Evolutionary conservation across 2,113 vertebrate genomes (phyloP).

Genomic region (Calonectris borealis): DNA sequence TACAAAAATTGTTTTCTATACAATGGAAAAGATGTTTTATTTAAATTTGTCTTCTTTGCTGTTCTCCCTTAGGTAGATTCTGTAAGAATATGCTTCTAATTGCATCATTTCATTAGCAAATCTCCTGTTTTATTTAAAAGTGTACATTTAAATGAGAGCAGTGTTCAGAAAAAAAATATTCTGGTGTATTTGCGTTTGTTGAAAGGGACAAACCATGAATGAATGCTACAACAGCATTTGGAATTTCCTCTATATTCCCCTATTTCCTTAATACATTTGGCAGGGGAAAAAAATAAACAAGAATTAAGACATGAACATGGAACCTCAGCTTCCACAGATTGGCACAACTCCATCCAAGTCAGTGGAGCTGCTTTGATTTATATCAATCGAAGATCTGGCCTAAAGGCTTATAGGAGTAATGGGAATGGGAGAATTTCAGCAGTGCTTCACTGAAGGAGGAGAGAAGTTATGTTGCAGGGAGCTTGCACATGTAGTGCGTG

Average conservation of each 20-base stretch:
- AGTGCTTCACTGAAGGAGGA: neutral
- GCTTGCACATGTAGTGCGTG: neutral
- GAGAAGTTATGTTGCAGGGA: neutral
- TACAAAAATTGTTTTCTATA: neutral
- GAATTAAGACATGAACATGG: neutral
- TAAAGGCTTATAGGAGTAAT: neutral
- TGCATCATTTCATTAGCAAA: neutral
- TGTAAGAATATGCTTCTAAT: neutral
- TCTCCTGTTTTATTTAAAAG: conserved; percentile 10
- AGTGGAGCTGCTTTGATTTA: neutral
- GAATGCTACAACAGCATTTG: neutral
- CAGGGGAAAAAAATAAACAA: neutral
- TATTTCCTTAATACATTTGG: neutral
- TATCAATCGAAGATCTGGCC: neutral
- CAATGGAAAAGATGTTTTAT: neutral
- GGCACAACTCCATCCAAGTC: neutral
- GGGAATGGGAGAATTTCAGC: neutral
- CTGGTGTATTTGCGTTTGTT: neutral
- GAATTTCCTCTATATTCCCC: neutral
- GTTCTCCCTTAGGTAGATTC: neutral
- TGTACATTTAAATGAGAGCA: neutral
- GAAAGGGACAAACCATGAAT: neutral
- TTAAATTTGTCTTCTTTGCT: neutral
- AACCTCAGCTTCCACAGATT: neutral
- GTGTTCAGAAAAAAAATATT: neutral